A percentile compares a stretch with the other conserved stretches of the same genome.
Conservation (phyloP, 1,140 invertebrate genomes). For the Pteromalus puparum region DNA sequence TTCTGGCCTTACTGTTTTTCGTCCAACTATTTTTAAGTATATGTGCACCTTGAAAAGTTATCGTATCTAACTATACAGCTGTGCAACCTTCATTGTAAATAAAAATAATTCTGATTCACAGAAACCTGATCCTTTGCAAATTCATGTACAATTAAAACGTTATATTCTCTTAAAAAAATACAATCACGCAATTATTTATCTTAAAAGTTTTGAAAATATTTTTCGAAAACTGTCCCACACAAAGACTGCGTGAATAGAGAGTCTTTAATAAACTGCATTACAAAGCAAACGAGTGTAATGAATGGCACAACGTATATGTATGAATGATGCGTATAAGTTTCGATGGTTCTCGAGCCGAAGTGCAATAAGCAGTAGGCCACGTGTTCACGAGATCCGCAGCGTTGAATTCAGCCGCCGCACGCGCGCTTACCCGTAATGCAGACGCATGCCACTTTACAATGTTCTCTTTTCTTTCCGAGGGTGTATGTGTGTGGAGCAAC, state of each 20-base stretch:
- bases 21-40: neutral
- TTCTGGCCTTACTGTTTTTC: neutral
- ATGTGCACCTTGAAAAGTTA: no score
- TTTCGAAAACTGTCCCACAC: no score
- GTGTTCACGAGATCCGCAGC: slow-evolving; percentile 16
- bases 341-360: slow-evolving; percentile 9
- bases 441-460: slow-evolving; percentile 20
- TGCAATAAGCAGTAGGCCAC: slow-evolving; percentile 18
- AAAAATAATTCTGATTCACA: no score
- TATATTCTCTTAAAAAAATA: no score
- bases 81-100: no score
- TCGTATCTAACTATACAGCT: no score
- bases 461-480: slow-evolving; percentile 10
- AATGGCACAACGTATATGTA: neutral
- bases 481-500: slow-evolving; percentile 1
- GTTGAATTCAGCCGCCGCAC: slow-evolving; percentile 11
- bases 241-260: no score
- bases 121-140: no score
- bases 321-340: slow-evolving; percentile 6
- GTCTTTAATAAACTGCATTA: neutral
- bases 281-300: neutral
- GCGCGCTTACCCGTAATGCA: neutral
- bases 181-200: neutral
- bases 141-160: no score
- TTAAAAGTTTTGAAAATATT: neutral